Evolutionary conservation across 1,140 invertebrate species (phyloP).

Genomic region (Caenorhabditis briggsae): DNA sequence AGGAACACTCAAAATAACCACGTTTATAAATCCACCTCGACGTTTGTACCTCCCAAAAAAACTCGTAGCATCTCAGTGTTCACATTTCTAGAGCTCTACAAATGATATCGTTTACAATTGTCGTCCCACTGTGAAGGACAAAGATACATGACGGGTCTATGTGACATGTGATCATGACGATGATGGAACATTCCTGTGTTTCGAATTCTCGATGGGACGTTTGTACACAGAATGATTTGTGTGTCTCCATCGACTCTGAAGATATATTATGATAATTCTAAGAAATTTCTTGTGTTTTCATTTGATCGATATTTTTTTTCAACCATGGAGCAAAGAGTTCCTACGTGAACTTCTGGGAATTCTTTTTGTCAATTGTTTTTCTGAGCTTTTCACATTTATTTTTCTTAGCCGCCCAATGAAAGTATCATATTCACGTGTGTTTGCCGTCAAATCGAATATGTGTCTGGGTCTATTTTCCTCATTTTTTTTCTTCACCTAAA

Average conservation of each 20-base stretch:
- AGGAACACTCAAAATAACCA: too few relatives aligned
- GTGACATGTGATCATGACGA: slow-evolving; percentile 13
- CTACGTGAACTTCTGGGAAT: not conserved
- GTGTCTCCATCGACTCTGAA: not conserved
- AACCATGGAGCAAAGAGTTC: too few relatives aligned
- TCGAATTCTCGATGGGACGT: not conserved
- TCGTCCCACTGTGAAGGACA: slow-evolving; percentile 18
- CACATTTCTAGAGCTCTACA: not conserved
- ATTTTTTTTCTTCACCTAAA: not conserved
- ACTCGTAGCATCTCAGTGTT: too few relatives aligned
- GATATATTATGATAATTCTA: not conserved
- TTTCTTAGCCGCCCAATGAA: slow-evolving; percentile 36
- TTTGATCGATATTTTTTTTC: too few relatives aligned
- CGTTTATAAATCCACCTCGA: too few relatives aligned
- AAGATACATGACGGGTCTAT: slow-evolving; percentile 40
- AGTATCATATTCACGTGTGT: slow-evolving; percentile 51
- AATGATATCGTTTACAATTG: slow-evolving; percentile 20
- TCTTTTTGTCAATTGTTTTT: slow-evolving; percentile 14
- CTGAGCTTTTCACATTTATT: slow-evolving; percentile 5
- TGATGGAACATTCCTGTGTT: slow-evolving; percentile 39
- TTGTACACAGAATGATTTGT: slow-evolving; percentile 3
- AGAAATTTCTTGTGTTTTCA: too few relatives aligned
- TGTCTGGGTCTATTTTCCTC: not conserved
- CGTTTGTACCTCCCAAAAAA: too few relatives aligned
- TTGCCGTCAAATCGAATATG: slow-evolving; percentile 14